A percentile compares a stretch with the other conserved stretches of the same genome.
These are phyloP conservation scores for Chlamydotis undulata DNA, from an alignment of 2,113 vertebrate species.

Conservation along the genomic window DNA sequence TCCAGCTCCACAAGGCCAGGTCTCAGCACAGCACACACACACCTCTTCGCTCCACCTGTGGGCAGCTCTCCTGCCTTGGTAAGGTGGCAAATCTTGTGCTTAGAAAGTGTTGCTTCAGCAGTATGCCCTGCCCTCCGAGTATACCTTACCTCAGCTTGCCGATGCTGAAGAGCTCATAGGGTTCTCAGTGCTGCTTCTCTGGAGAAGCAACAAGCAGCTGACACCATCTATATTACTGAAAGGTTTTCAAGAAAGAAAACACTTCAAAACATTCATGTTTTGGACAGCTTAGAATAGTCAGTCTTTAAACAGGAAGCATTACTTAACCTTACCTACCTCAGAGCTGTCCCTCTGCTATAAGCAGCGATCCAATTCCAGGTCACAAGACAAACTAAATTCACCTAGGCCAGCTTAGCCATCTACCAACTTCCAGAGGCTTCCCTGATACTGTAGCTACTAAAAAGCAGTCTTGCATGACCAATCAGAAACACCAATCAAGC, in stretches of 20 bases:
- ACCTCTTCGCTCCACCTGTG: not conserved
- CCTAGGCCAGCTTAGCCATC: not conserved
- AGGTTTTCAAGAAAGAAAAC: not conserved
- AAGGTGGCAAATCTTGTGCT: not conserved
- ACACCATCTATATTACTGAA: accelerated
- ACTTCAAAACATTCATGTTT: not conserved
- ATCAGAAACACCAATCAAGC: not conserved
- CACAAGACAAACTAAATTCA: not conserved
- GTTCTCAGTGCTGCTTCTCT: not conserved
- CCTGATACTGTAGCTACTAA: not conserved
- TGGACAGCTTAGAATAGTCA: not conserved
- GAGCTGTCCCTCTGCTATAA: not conserved
- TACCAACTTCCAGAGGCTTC: not conserved
- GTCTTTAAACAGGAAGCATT: not conserved
- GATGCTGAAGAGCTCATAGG: not conserved
- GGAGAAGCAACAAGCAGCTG: not conserved
- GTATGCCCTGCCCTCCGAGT: not conserved
- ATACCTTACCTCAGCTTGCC: not conserved
- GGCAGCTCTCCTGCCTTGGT: not conserved
- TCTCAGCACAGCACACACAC: accelerated
- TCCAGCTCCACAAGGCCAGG: not conserved
- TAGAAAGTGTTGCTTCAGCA: not conserved
- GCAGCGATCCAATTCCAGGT: not conserved
- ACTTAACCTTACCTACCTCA: not conserved
- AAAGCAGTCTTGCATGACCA: not conserved